Evolutionary conservation across 2,113 vertebrate genomes (phyloP), one percentile per base, ranked within the genome.

Genomic region (Tachysurus fulvidraco): DNA sequence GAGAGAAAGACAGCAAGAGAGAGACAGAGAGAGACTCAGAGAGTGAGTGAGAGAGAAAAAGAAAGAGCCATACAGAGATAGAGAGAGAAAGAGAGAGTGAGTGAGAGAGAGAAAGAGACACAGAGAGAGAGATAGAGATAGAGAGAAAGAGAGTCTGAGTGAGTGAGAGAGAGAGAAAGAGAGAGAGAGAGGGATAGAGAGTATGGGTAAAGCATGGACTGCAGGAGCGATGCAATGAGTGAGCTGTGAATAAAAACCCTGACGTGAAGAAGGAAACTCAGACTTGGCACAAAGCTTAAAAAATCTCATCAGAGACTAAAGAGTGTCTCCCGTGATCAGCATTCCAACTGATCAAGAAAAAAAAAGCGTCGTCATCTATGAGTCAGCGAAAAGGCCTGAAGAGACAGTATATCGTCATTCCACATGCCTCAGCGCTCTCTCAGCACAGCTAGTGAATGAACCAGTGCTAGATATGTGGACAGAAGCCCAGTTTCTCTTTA

Each of bases 191-290:
- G 36, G 10, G 30, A 44, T 12, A 67, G 64, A 12, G 11, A 64
- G 59, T 23, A 64, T 1, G 0, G 78, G n/a, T 55, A 81, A 30
- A 4, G 3, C 50, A 25, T 23, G 19, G 5, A 50, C n/a, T 14
- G 12, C 82, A 88, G 89, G 91, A 91, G 92, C 87, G 90, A 67
- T 84, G 86, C 69, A 86, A 81, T 60, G 81, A 64, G 28, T 82
- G 59, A 81, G 77, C 28, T 25, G 23, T 81, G 60, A 60, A 36
- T 59, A 57, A 67, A 67, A 65, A 65, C n/a, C 30, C 46, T 30
- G 9, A 30, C 67, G 44, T 30, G 62, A 69, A 67, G 41, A 19
- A 9, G 23, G 57, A 30, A 52, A 52, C 23, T 50, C 44, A 67
- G 44, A 67, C n/a, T 3, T 67, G 60, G 13, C 19, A 10, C 44